Conservation (phyloP, 2,797 vertebrate genomes). For the Simalia tracyae region DNA sequence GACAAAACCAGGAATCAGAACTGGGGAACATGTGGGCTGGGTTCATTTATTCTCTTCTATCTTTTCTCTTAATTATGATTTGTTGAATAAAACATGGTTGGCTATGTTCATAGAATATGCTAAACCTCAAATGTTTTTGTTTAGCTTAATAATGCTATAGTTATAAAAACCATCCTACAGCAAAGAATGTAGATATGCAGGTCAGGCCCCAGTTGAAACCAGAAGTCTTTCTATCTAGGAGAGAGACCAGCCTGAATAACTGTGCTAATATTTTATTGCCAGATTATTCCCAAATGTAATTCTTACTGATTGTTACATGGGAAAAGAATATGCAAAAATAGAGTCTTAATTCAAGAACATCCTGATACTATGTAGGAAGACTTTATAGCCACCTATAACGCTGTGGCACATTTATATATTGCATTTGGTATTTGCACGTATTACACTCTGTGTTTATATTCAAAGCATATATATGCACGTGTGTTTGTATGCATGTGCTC, state of each 20-base stretch:
- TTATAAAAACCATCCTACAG: neutral
- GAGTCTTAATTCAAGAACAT: neutral
- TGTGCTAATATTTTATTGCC: neutral
- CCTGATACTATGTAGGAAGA: neutral
- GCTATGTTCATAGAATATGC: neutral
- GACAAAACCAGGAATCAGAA: neutral
- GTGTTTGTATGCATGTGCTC: neutral
- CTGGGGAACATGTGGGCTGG: neutral
- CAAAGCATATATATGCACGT: neutral
- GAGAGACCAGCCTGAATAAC: neutral
- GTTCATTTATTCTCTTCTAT: neutral
- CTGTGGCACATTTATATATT: neutral
- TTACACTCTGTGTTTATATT: neutral
- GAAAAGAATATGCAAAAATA: neutral
- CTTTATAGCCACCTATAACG: neutral
- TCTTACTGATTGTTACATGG: neutral
- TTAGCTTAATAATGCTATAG: neutral
- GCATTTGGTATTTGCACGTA: neutral
- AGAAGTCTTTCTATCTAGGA: neutral
- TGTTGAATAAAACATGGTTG: neutral
- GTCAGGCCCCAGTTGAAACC: neutral
- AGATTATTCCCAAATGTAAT: neutral
- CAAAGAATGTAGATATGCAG: neutral
- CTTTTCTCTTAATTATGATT: neutral
- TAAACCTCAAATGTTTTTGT: neutral